These are phyloP conservation scores for Lasioglossum calceatum DNA, from an alignment of 2,888 invertebrate species.

Conservation along the genomic window DNA sequence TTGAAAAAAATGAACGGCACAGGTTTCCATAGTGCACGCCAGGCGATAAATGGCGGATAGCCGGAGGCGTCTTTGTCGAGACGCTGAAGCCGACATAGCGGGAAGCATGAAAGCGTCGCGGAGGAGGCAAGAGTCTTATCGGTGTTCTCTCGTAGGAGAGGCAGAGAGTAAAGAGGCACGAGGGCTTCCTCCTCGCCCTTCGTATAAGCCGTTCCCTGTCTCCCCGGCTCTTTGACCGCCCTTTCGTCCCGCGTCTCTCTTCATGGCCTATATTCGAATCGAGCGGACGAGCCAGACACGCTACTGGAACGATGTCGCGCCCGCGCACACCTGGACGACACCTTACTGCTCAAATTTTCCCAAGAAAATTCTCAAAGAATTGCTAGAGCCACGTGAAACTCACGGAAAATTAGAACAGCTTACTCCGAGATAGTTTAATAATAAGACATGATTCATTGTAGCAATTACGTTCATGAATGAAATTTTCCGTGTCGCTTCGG, in stretches of 20 bases:
- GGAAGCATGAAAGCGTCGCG: conserved; percentile 44
- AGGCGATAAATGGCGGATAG: conserved; percentile 33
- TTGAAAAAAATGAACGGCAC: background rate
- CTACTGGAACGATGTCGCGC: conserved; percentile 29
- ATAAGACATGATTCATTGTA: background rate
- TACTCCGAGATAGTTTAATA: background rate
- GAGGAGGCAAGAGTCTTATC: conserved; percentile 49
- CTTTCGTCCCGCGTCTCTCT: conserved; percentile 9
- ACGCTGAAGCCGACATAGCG: conserved; percentile 44
- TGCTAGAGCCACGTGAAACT: background rate
- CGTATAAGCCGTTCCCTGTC: conserved; percentile 21
- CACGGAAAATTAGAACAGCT: background rate
- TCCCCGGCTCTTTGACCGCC: conserved; percentile 1
- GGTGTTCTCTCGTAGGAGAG: conserved; percentile 39
- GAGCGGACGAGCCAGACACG: conserved; percentile 12
- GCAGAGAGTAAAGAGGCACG: background rate
- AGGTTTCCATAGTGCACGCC: background rate
- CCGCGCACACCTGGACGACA: conserved; percentile 27
- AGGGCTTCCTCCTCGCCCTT: conserved; percentile 41
- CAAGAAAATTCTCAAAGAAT: background rate
- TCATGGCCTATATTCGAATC: conserved; percentile 59
- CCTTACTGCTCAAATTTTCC: background rate
- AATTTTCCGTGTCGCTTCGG: background rate
- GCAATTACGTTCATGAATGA: background rate
- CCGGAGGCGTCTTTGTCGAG: conserved; percentile 48